These are phyloP conservation scores for Protobothrops mucrosquamatus DNA, from an alignment of 2,113 vertebrate genomes.

Conservation along the genomic window DNA sequence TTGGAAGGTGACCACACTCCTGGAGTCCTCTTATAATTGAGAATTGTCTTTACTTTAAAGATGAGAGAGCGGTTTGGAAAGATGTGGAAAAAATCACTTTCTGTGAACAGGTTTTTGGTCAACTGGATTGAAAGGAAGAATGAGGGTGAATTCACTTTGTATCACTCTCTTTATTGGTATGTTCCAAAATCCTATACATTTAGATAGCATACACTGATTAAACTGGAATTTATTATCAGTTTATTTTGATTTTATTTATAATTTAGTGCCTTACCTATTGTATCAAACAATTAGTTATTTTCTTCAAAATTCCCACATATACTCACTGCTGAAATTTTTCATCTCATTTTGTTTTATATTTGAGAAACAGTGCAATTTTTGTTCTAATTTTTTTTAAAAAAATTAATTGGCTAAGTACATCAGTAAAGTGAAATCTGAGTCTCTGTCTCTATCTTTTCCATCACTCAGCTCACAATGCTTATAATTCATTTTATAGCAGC, in stretches of 20 bases:
- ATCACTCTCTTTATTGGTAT: not conserved
- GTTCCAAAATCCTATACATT: not conserved
- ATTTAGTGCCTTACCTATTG: not conserved
- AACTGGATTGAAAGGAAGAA: not conserved
- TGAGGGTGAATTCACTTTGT: not conserved
- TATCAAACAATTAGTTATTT: not conserved
- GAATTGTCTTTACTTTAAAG: not conserved
- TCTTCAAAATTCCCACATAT: not conserved
- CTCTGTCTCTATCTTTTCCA: conserved; percentile 14
- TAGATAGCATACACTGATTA: not conserved
- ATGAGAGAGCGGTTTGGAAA: not conserved
- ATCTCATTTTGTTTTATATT: not conserved
- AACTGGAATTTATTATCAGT: not conserved
- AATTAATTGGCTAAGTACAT: not conserved
- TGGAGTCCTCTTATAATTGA: not conserved
- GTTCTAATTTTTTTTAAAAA: not conserved
- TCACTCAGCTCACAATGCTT: conserved; percentile 29
- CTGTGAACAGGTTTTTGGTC: not conserved
- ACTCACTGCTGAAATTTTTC: not conserved
- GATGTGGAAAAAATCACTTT: not conserved
- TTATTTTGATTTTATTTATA: not conserved
- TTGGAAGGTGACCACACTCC: not conserved
- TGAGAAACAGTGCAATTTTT: not conserved
- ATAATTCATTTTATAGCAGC: conserved; percentile 33
- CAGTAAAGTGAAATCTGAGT: conserved; percentile 15